Evolutionary conservation across 2,113 vertebrate genomes (phyloP).

Genomic region (Nannobrachium achirus): DNA sequence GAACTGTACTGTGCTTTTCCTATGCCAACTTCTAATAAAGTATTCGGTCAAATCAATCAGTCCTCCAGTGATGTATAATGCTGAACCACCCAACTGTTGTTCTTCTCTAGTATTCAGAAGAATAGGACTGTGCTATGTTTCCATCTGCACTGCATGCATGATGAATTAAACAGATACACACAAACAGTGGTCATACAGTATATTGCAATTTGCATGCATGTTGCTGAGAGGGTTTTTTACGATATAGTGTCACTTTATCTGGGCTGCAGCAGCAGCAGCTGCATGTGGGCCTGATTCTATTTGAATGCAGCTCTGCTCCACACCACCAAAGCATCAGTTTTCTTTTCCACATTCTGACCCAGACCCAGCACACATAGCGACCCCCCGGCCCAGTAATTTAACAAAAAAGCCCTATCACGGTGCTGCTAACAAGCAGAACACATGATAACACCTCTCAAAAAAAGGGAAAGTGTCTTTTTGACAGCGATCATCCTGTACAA

Average conservation of each 20-base stretch:
- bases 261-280: not conserved
- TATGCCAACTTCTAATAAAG: not conserved
- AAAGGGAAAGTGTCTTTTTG: no score
- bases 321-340: not conserved
- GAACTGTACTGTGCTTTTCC: no score
- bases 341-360: not conserved
- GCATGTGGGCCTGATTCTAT: conserved; percentile 4
- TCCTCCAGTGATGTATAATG: not conserved
- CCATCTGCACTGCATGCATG: conserved; percentile 22
- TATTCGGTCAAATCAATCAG: not conserved
- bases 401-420: no score
- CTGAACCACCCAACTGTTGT: not conserved
- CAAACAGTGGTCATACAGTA: not conserved
- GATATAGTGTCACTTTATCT: no score
- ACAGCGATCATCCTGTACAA: no score
- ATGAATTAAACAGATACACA: not conserved
- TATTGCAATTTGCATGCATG: not conserved
- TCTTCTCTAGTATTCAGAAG: no score
- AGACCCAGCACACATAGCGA: no score
- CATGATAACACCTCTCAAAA: no score
- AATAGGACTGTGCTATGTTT: not conserved
- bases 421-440: no score
- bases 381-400: no score
- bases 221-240: not conserved
- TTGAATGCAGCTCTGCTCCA: not conserved